Conservation (phyloP, 2,888 invertebrate genomes). For the Dastarcus helophoroides region DNA sequence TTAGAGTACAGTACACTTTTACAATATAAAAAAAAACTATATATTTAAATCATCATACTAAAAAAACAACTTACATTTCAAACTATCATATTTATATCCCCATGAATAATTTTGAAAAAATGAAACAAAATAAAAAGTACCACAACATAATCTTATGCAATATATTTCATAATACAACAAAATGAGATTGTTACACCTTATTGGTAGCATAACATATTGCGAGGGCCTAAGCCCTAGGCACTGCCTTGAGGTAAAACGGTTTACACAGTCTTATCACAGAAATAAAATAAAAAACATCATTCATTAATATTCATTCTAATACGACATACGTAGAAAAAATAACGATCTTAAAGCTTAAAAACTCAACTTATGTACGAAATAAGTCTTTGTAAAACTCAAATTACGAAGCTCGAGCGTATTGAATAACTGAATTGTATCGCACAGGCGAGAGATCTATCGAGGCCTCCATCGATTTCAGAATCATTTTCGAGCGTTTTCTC, state of each 20-base stretch:
- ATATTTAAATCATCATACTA: too few relatives aligned
- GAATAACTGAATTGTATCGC: constrained; percentile 64
- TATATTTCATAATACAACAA: constrained; percentile 7
- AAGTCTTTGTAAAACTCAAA: constrained; percentile 9
- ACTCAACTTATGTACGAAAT: constrained; percentile 1
- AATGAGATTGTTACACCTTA: background rate
- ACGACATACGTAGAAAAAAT: background rate
- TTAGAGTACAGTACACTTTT: too few relatives aligned
- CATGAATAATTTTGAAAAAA: too few relatives aligned
- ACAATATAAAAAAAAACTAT: too few relatives aligned
- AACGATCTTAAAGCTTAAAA: background rate
- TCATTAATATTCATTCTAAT: too few relatives aligned
- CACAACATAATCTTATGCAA: too few relatives aligned
- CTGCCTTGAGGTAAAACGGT: constrained; percentile 39
- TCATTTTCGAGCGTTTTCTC: constrained; percentile 68
- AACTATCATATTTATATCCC: too few relatives aligned
- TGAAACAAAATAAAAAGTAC: too few relatives aligned
- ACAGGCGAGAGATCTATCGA: constrained; percentile 30
- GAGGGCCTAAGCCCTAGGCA: constrained; percentile 33
- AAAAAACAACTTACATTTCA: too few relatives aligned
- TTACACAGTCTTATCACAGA: constrained; percentile 36
- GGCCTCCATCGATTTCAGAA: constrained; percentile 53
- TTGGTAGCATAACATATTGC: constrained; percentile 26
- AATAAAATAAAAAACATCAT: constrained; percentile 29
- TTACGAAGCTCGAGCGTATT: constrained; percentile 66